These are phyloP conservation scores for Ryuthela nishihirai DNA, from an alignment of 2,888 invertebrate genomes.

Conservation along the genomic window DNA sequence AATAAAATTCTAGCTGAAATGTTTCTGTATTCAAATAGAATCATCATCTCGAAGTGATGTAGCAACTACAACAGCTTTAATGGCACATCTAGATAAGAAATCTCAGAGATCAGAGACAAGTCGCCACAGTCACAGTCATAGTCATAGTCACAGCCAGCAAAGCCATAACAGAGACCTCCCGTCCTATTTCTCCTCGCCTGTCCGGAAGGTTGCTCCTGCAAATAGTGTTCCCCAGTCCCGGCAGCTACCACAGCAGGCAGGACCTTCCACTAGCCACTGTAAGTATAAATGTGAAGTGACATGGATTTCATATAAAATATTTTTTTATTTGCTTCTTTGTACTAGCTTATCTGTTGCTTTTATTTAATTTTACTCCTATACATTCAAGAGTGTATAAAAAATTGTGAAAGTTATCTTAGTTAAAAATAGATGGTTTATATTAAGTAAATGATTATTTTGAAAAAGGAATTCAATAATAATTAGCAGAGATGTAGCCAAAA, in stretches of 20 bases:
- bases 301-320: no score
- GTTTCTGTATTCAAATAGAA: constrained; percentile 3
- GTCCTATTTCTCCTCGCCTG: constrained; percentile 40
- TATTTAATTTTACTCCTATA: neutral
- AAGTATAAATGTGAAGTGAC: constrained; percentile 1
- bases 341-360: neutral
- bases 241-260: constrained; percentile 21
- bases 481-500: no score
- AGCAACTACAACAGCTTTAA: constrained; percentile 37
- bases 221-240: constrained; percentile 30
- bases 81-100: constrained; percentile 39
- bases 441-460: no score
- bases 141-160: constrained; percentile 21
- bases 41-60: constrained; percentile 37
- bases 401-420: no score
- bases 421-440: no score
- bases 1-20: no score
- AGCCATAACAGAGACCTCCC: constrained; percentile 35
- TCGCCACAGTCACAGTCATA: constrained; percentile 26
- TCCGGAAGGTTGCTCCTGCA: constrained; percentile 38
- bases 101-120: constrained; percentile 26
- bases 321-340: no score
- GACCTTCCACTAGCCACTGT: constrained; percentile 40
- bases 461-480: no score
- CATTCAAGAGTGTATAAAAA: neutral